Evolutionary conservation across 2,113 vertebrate species (phyloP), one percentile per base, ranked within the genome.

Genomic region (Gallinago media): DNA sequence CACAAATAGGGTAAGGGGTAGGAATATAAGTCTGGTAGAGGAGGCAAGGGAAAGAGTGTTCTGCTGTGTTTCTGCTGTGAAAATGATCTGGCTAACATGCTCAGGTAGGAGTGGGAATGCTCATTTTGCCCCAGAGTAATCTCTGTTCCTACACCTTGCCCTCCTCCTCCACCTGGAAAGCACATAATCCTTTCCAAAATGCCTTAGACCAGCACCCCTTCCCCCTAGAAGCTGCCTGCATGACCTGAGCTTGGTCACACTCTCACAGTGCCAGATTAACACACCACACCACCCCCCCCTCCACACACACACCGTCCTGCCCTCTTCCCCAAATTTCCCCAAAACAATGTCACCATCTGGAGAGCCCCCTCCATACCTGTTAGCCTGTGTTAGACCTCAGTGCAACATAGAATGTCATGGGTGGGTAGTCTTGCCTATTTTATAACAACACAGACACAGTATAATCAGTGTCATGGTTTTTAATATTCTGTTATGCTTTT

Each of bases 151-250:
- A 14, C 23, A 40, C 11, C 9, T 21, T 80, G 4, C 34, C 21
- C 1, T 0, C 8, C 8, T 31, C 12, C 36, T 50, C 19, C 5
- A 2, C 25, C 26, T 59, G 1, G 1, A 15, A 82, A 79, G 2
- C 2, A 10, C 38, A 32, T 32, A 75, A 61, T 29, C 18, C 44
- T 56, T 44, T 52, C 44, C 52, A 52, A 74, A 49, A 38, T 0
- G 1, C 19, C 8, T 19, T 38, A 73, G 21, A 54, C 6, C 2
- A 6, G 11, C 49, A 19, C 4, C 19, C 25, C 2, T 3, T 49
- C 6, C 13, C 6, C 18, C 2, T 0, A 2, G 22, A 44, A 23
- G 17, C 19, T 86, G 4, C 12, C 32, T 63, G 32, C 3, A 11
- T 59, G 25, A 6, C 17, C 34, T 29, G 32, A 50, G 22, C 4